Evolutionary conservation across 2,797 vertebrate genomes (phyloP), one percentile per base, ranked within the genome.

Genomic region (Meda fulgida): DNA sequence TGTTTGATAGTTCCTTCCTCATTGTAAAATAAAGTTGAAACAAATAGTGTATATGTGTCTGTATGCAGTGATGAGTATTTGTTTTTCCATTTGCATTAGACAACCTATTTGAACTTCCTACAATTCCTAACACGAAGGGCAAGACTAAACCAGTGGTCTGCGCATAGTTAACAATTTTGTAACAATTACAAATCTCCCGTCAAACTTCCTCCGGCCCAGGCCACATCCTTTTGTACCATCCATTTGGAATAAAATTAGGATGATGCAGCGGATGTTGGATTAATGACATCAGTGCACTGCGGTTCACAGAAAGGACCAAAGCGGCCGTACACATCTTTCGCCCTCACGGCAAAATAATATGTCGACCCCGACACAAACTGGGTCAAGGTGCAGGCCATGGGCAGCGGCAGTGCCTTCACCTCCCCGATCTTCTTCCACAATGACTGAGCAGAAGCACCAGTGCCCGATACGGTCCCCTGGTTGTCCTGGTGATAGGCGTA

Each of bases 341-440:
- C 98, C 89, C 98, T 94, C 63, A 99, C 98, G 0, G 98, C 98
- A 85, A 99, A 99, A 92, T 99, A 97, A 88, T 99, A 99, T 43
- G 99, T 99, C 91, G 98, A 99, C 84, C 98, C 98, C 23, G 97
- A 97, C 84, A 99, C 98, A 76, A 99, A 99, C 93, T 99, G 98
- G 0, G 98, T 99, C 73, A 99, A 97, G 4, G 98, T 99, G 89
- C 98, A 99, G 31, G 98, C 98, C 98, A 99, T 99, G 7, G 98
- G 98, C 38, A 99, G 91, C 0, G 98, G 98, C 36, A 99, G 96
- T 1, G 98, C 98, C 88, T 99, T 99, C 79, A 99, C 97, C 87
- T 99, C 98, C 18, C 98, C 98, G 0, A 99, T 99, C 94, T 99
- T 99, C 92, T 99, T 99, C 98, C 98, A 99, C 85, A 99, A 96